Base-by-base conservation (phyloP, 2,888 invertebrate genomes). In the Orchesella flavescens region DNA sequence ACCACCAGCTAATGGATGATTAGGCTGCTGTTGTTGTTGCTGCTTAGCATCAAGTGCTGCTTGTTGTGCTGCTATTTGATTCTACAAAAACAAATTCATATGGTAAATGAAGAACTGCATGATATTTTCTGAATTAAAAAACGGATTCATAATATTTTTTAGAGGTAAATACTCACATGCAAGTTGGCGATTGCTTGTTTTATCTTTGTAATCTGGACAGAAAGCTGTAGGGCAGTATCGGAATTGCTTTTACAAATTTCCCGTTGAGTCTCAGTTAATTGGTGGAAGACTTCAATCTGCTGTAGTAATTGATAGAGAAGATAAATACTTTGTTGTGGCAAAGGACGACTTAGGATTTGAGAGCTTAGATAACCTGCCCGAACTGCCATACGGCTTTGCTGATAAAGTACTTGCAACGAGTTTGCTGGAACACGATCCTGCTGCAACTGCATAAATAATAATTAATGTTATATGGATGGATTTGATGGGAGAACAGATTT, bases 21-120 rank as follows among this genome's bases (percentile, higher is more conserved):
- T 91, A 75, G 89, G 89, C 80, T 83, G 88, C 66, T 89, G 89
- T 77, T 90, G 90, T 89, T 90, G 91, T 87, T 92, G 91, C 86
- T 91, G 91, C 91, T 97, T 96, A 91, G 97, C 95, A 90, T 96
- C 96, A 86, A 95, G 92, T 72, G 96, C n/a, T n/a, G n/a, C 96
- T 91, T 97, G 97, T 91, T 98, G 97, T 86, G 96, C 95, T 89
- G 96, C 95, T 88, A 98, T 97, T 92, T 97, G 96, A 91, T 94
- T 96, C 94, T 95, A 90, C 71, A 89, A 55, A 87, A 81, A 84
- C 66, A n/a, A n/a, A n/a, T n/a, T n/a, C n/a, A n/a, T n/a, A n/a
- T n/a, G n/a, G n/a, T n/a, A 46, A 9, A 53, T 61, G 23, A 13
- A 63, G 10, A 65, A 46, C n/a, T 61, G 21, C n/a, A 2, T 17